Evolutionary conservation across 2,797 vertebrate species (phyloP).

Genomic region (Lithobates sylvaticus): DNA sequence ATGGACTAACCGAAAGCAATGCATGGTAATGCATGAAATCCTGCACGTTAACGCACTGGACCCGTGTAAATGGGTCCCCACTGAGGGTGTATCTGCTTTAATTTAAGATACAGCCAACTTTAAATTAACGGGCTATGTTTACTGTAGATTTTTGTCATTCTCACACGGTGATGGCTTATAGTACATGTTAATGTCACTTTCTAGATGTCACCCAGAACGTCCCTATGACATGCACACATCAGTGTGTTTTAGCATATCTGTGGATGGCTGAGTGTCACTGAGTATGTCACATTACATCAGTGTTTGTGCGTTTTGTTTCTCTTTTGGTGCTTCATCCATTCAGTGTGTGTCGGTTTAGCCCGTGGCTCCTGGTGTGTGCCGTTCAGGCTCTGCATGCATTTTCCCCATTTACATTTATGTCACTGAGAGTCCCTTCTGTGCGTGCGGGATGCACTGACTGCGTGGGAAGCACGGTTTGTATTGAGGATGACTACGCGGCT

Average conservation of each 20-base stretch:
- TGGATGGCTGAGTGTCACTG: slow-evolving; percentile 2
- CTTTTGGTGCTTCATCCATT: slow-evolving; percentile 17
- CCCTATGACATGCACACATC: neutral
- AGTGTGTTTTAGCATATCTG: neutral
- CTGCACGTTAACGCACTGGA: no score
- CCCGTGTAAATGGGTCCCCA: neutral
- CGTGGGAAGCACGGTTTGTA: neutral
- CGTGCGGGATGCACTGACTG: neutral
- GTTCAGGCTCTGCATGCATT: neutral
- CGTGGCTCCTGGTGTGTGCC: neutral
- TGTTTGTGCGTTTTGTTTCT: slow-evolving; percentile 9
- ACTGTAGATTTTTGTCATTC: neutral
- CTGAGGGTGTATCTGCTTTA: neutral
- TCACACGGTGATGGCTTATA: neutral
- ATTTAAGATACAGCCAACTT: neutral
- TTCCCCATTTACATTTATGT: neutral
- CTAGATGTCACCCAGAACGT: neutral
- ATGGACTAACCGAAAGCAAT: no score
- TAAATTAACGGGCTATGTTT: neutral
- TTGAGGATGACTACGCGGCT: neutral
- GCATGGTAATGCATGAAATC: no score
- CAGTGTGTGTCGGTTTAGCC: slow-evolving; percentile 13
- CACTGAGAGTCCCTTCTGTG: neutral
- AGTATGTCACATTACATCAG: slow-evolving; percentile 22
- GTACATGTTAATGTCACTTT: neutral